Percentiles rank a stretch among this genome's conserved stretches.
phyloP scores from a whole-genome alignment of 2,888 invertebrate species.

The Nipponacmea schrenckii region DNA sequence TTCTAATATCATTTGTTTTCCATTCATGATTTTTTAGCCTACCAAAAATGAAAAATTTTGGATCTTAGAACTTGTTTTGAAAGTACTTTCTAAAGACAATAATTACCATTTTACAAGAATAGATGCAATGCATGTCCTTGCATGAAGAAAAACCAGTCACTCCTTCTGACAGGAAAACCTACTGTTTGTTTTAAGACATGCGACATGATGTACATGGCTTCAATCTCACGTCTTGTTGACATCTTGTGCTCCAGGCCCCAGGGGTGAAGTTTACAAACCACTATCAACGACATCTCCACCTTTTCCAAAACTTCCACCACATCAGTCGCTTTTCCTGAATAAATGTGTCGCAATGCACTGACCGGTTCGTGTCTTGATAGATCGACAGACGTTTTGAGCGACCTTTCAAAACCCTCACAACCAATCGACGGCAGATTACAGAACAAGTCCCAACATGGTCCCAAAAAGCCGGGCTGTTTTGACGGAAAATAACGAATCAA shows the following conservation, averaged over 20 bases:
- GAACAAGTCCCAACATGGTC: not conserved
- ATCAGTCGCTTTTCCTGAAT: not conserved
- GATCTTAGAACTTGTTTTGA: too few relatives aligned
- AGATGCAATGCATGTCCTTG: not conserved
- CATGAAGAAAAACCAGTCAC: not conserved
- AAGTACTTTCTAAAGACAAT: too few relatives aligned
- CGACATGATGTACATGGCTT: not conserved
- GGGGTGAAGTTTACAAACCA: slow-evolving; percentile 1
- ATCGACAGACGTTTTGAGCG: too few relatives aligned
- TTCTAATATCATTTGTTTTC: too few relatives aligned
- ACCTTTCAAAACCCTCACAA: not conserved
- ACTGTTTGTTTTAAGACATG: not conserved
- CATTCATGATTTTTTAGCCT: too few relatives aligned
- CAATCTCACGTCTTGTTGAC: not conserved
- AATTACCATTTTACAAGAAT: not conserved
- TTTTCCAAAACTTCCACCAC: not conserved
- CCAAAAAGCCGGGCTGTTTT: not conserved
- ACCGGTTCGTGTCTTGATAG: not conserved
- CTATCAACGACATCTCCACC: not conserved
- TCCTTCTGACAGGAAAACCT: not conserved
- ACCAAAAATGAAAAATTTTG: too few relatives aligned
- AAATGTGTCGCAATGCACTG: not conserved
- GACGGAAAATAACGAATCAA: not conserved
- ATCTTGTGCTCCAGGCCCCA: not conserved
- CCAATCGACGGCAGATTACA: not conserved